These are phyloP conservation scores for Zoanthus sociatus DNA, from an alignment of 92 coral and sea anemone species.

Conservation along the genomic window DNA sequence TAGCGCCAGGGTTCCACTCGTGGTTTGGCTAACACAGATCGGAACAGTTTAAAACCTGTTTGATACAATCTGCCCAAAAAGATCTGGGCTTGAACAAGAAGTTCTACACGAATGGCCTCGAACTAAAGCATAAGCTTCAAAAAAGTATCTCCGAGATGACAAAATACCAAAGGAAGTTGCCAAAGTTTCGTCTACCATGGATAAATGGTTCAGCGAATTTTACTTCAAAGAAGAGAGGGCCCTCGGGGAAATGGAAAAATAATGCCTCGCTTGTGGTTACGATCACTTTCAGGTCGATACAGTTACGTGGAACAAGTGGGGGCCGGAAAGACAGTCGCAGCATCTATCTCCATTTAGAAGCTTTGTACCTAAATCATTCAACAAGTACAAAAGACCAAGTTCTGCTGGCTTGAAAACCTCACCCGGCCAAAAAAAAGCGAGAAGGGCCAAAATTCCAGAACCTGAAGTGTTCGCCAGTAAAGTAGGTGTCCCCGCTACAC, in stretches of 20 bases:
- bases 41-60: slow-evolving; percentile 29
- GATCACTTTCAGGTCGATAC: slow-evolving; percentile 31
- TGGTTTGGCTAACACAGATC: slow-evolving; percentile 40
- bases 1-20: slow-evolving; percentile 57
- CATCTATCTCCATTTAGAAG: slow-evolving; percentile 42
- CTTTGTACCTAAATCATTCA: slow-evolving; percentile 58
- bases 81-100: slow-evolving; percentile 22
- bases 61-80: slow-evolving; percentile 34
- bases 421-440: slow-evolving; percentile 28
- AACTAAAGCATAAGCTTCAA: slow-evolving; percentile 23
- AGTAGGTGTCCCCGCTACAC: slow-evolving; percentile 32
- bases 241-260: background rate
- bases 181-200: background rate
- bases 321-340: slow-evolving; percentile 70
- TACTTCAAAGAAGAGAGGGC: slow-evolving; percentile 33
- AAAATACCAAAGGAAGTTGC: slow-evolving; percentile 22
- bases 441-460: slow-evolving; percentile 69
- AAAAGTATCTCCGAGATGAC: slow-evolving; percentile 1
- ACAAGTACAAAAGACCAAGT: slow-evolving; percentile 61
- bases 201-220: slow-evolving; percentile 20
- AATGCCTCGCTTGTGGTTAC: too few species aligned
- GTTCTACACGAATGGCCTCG: slow-evolving; percentile 34
- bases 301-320: slow-evolving; percentile 64
- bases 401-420: slow-evolving; percentile 60
- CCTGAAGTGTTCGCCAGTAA: slow-evolving; percentile 55